These are phyloP conservation scores for Agriopis leucophaearia DNA, from an alignment of 2,888 invertebrate genomes.

Conservation along the genomic window DNA sequence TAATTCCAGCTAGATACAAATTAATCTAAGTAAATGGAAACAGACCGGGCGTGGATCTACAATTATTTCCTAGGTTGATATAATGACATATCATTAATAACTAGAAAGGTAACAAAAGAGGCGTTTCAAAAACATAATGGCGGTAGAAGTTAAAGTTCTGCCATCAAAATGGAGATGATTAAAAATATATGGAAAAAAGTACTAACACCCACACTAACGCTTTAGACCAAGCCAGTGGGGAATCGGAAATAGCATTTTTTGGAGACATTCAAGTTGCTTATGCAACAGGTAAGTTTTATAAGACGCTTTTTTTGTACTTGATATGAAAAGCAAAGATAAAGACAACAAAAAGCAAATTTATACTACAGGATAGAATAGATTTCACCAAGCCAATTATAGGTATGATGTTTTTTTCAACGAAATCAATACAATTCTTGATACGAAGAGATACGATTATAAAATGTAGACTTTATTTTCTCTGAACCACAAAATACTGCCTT, in stretches of 20 bases:
- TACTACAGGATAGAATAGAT: background rate
- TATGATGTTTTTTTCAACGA: background rate
- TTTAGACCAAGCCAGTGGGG: conserved; percentile 61
- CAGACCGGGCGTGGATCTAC: conserved; percentile 20
- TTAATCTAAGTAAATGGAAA: conserved; percentile 36
- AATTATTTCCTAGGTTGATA: conserved; percentile 33
- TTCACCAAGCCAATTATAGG: background rate
- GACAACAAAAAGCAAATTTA: no score
- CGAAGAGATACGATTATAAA: background rate
- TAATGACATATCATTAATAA: conserved; percentile 11
- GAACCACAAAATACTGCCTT: background rate
- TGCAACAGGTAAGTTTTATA: conserved; percentile 61
- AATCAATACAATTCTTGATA: background rate
- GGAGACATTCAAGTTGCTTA: conserved; percentile 68
- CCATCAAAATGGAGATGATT: conserved; percentile 54
- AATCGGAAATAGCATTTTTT: conserved; percentile 68
- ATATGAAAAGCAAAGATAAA: no score
- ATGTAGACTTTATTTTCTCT: background rate
- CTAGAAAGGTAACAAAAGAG: conserved; percentile 8
- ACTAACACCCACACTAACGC: conserved; percentile 67
- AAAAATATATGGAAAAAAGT: conserved; percentile 60
- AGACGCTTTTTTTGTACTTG: background rate
- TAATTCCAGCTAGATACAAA: background rate
- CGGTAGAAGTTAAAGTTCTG: background rate
- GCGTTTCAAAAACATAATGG: conserved; percentile 7